A percentile compares a stretch with the other conserved stretches of the same genome.
Evolutionary conservation across 2,888 invertebrate species (phyloP).

Genomic region (Melikaiella ostensackeni): DNA sequence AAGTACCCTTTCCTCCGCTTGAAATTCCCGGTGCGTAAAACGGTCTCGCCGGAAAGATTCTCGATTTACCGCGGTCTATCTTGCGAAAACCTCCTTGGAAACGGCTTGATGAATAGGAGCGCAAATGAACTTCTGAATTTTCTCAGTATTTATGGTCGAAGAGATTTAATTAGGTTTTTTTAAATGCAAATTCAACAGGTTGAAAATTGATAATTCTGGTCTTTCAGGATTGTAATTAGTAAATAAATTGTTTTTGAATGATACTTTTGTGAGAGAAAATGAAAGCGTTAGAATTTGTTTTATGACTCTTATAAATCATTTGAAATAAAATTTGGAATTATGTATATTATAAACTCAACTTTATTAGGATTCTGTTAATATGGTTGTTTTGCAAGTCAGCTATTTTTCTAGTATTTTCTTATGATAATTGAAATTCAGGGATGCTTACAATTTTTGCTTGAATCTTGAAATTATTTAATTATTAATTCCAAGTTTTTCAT

Average conservation of each 20-base stretch:
- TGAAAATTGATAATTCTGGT: conserved; percentile 1
- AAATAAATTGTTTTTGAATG: background rate
- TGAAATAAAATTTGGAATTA: too few species aligned
- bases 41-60: conserved; percentile 57
- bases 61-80: conserved; percentile 57
- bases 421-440: too few species aligned
- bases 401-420: too few species aligned
- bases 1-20: conserved; percentile 49
- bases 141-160: conserved; percentile 24
- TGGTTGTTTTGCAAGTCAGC: too few species aligned
- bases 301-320: too few species aligned
- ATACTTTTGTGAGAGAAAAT: too few species aligned
- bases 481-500: too few species aligned
- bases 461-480: too few species aligned
- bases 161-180: conserved; percentile 33
- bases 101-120: conserved; percentile 36
- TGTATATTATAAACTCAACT: too few species aligned
- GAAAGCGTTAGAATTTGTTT: too few species aligned
- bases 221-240: background rate
- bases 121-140: conserved; percentile 38
- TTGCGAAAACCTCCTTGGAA: conserved; percentile 22
- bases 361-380: too few species aligned
- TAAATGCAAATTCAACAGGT: background rate
- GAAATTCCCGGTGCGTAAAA: conserved; percentile 56
- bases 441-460: too few species aligned